phyloP scores from a whole-genome alignment of 2,113 vertebrate species.

The Austrofundulus limnaeus region DNA sequence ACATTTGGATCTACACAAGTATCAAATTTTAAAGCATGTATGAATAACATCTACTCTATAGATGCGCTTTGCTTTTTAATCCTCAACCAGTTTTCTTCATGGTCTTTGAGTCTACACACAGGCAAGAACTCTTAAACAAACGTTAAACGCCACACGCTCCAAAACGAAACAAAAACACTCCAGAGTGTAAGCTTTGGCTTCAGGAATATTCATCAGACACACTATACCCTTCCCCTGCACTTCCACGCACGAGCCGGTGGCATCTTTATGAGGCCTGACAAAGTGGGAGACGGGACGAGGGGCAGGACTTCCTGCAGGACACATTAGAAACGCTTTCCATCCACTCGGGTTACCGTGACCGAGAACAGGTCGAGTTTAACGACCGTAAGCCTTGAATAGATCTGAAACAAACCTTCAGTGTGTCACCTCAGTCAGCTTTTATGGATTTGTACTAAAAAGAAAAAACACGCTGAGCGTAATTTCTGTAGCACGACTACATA shows the following conservation, averaged over 20 bases:
- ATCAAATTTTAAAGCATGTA: background rate
- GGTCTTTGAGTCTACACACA: background rate
- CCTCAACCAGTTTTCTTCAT: background rate
- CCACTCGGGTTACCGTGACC: conserved; percentile 63
- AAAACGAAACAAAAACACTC: conserved; percentile 36
- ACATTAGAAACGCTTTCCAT: conserved; percentile 62
- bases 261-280: conserved; percentile 72
- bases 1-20: conserved; percentile 17
- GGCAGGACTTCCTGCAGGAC: conserved; percentile 46
- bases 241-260: conserved; percentile 59
- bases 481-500: background rate
- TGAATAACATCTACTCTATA: background rate
- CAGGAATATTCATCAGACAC: conserved; percentile 72
- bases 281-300: conserved; percentile 61
- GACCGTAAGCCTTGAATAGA: conserved; percentile 37
- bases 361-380: conserved; percentile 55
- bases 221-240: conserved; percentile 36
- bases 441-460: conserved; percentile 1
- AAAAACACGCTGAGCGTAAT: background rate
- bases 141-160: conserved; percentile 7
- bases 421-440: conserved; percentile 18
- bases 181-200: conserved; percentile 30
- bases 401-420: conserved; percentile 41
- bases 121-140: conserved; percentile 7
- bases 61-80: conserved; percentile 1